A percentile compares a stretch with the other conserved stretches of the same genome.
Conservation (phyloP, 2,113 vertebrate species). For the Probosciger aterrimus region DNA sequence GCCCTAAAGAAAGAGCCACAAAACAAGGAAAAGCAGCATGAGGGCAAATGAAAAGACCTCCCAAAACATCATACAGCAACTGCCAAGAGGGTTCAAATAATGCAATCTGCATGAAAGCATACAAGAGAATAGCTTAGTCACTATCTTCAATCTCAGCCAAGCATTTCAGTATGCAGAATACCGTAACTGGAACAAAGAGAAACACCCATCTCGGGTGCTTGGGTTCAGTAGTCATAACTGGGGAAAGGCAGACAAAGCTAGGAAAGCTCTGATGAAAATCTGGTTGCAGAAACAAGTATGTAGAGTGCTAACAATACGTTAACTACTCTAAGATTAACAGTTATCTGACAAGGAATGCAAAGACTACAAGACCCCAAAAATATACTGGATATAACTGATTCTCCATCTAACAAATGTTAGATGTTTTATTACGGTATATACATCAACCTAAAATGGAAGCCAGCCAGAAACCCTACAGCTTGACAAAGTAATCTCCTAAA, state of each 20-base stretch:
- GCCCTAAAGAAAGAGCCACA: conserved; percentile 77
- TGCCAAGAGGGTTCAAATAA: neutral
- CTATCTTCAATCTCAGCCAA: neutral
- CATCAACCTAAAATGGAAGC: rapidly evolving
- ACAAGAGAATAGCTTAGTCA: neutral
- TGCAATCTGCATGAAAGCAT: neutral
- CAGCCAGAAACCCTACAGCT: neutral
- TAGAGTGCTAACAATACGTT: neutral
- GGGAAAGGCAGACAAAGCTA: neutral
- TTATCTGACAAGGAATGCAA: neutral
- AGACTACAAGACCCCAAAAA: neutral
- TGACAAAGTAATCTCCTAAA: neutral
- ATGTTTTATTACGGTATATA: neutral
- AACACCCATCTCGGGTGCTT: neutral
- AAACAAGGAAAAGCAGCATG: neutral
- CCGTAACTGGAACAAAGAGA: neutral
- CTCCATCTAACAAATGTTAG: neutral
- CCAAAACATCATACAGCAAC: neutral
- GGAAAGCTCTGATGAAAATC: neutral
- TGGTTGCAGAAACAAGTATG: neutral
- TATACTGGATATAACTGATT: neutral
- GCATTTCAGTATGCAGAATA: neutral
- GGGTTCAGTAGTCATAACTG: neutral
- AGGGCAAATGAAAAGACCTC: neutral
- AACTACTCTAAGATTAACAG: neutral